phyloP scores from a whole-genome alignment of 2,888 invertebrate species.

The Chamaedrilus cognettii region DNA sequence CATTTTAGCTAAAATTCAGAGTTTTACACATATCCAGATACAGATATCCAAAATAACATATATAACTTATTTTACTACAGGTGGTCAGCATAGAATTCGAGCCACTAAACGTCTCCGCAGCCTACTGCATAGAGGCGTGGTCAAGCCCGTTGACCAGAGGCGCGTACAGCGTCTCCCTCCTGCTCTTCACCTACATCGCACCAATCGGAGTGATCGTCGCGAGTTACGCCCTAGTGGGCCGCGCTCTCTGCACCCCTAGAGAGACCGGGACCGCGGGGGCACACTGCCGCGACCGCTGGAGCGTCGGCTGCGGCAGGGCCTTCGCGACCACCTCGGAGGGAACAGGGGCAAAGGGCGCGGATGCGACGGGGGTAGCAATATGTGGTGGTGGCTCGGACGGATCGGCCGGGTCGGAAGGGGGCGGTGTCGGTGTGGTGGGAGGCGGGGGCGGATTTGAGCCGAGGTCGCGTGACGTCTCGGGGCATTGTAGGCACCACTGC shows the following conservation, averaged over 20 bases:
- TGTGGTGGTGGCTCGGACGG: too few species aligned
- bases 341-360: slow-evolving; percentile 25
- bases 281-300: neutral
- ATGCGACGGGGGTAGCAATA: neutral
- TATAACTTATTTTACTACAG: slow-evolving; percentile 10
- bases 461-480: neutral
- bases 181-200: slow-evolving; percentile 53
- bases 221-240: slow-evolving; percentile 72
- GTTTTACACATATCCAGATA: too few species aligned
- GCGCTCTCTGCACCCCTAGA: slow-evolving; percentile 56
- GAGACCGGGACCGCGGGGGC: slow-evolving; percentile 16
- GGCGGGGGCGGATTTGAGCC: neutral
- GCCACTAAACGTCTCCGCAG: slow-evolving; percentile 40
- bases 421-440: neutral
- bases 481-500: neutral
- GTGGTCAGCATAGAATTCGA: slow-evolving; percentile 42
- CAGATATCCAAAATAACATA: too few species aligned
- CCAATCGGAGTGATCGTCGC: slow-evolving; percentile 65
- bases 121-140: slow-evolving; percentile 55
- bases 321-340: neutral
- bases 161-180: slow-evolving; percentile 48
- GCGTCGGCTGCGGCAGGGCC: neutral
- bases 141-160: slow-evolving; percentile 42
- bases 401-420: neutral
- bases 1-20: too few species aligned